Base-by-base conservation (phyloP, 2,888 invertebrate species). In the Ennomos erosarius region DNA sequence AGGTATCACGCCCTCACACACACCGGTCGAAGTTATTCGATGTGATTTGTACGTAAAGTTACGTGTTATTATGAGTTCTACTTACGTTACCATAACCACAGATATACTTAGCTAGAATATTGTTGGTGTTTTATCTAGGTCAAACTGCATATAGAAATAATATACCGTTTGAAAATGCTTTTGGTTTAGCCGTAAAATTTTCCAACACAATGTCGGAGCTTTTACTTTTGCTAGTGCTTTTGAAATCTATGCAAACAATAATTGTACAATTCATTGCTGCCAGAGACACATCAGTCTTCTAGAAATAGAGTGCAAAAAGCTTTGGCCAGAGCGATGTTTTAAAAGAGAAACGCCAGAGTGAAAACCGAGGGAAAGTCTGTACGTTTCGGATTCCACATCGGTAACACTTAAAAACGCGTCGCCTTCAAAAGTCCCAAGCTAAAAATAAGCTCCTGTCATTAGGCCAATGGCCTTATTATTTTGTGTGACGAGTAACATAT, bases 401-500 rank as follows among this genome's bases (percentile, higher is more conserved):
- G 68, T 70, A 74, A 73, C 75, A 79, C 76, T 83, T 78, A 77
- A 76, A 75, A 77, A 76, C 73, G 74, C 77, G 81, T 84, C 84
- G 82, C 79, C 80, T 83, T 81, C 81, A 85, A 84, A 83, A 82
- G 82, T 79, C 75, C 71, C 80, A 55, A 61, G 79, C 86, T 81
- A 82, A 82, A 82, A 81, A 89, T 90, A 90, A 70, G 58, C 59
- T 55, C 70, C 88, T 89, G 90, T 90, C 91, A 90, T 90, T 90
- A 90, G 91, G 91, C 88, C 91, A 90, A 88, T 84, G 91, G 87
- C 91, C 90, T 88, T 90, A 90, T 90, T 89, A 90, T 89, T 86
- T 85, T 79, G 83, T 84, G 86, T 88, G 91, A 90, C 88, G 88
- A 84, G 83, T 84, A 81, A 84, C 91, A 89, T 88, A 89, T 87